Evolutionary conservation across 2,113 vertebrate genomes (phyloP), one percentile per base, ranked within the genome.

Genomic region (Eptesicus fuscus): DNA sequence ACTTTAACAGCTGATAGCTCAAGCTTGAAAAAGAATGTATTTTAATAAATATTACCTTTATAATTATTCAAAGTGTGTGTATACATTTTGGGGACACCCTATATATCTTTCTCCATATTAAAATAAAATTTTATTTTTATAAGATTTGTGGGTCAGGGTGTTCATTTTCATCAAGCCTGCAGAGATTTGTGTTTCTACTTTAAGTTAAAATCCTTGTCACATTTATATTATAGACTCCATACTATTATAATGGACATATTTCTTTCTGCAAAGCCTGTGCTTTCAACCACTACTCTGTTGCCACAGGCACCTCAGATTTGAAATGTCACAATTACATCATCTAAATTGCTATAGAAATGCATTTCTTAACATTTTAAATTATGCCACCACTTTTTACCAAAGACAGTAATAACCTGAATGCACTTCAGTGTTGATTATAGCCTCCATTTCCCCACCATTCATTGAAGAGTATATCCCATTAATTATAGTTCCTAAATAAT

Each of bases 91-190:
- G 9, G 23, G 59, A 61, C 23, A 61, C 59, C 25, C 59, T 61
- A 61, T 61, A 23, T 59, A 44, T 30, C 37, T 63, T 65, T 85
- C 30, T 28, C 59, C 30, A 23, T 90, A 32, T 30, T 73, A 13
- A 90, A 83, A 4, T 82, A 59, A 73, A 93, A 16, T 88, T 95
- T 88, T 79, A 87, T 17, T 53, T 83, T 73, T 79, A 74, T 47
- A 53, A 47, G 28, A 83, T 90, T 91, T 83, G 14, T 67, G 4
- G 37, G 11, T 84, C 49, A n/a, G 18, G 6, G 22, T 83, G 11
- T 25, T 47, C 28, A 83, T 73, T 87, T 78, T 90, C 3, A 44
- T 4, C 44, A 92, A 53, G 30, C 16, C n/a, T 61, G 7, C 12
- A 89, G 6, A 80, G 22, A 63, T 65, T 71, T 76, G 25, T 79